Conservation (phyloP, 2,113 vertebrate genomes). For the Cinclus mexicanus region DNA sequence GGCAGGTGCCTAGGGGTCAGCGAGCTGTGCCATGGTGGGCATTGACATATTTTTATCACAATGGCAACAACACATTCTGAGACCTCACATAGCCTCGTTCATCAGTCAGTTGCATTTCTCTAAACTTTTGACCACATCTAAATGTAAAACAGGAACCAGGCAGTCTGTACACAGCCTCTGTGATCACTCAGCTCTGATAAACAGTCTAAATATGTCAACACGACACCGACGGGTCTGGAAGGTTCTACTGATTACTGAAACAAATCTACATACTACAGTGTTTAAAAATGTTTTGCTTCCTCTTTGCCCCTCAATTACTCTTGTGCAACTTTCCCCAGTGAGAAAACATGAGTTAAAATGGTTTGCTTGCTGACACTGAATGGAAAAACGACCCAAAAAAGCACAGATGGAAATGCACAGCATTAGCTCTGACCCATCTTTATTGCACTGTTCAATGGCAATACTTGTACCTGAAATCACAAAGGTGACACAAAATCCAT, state of each 20-base stretch:
- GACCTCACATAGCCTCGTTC: background rate
- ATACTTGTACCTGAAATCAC: background rate
- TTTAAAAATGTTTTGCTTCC: conserved; percentile 61
- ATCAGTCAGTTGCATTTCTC: conserved; percentile 63
- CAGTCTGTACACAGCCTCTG: conserved; percentile 42
- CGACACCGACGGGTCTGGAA: background rate
- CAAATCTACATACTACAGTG: conserved; percentile 29
- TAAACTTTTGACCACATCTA: conserved; percentile 58
- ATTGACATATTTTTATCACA: background rate
- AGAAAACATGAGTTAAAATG: background rate
- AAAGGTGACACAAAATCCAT: background rate
- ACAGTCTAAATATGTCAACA: conserved; percentile 56
- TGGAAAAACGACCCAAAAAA: conserved; percentile 7
- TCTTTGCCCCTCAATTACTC: conserved; percentile 11
- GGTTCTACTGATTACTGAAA: conserved; percentile 49
- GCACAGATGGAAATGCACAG: background rate
- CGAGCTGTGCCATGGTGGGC: fast-evolving
- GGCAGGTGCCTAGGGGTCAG: background rate
- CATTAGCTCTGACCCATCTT: background rate
- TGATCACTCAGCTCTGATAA: conserved; percentile 51
- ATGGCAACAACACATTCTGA: background rate
- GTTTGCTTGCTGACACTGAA: background rate
- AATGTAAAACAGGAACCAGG: conserved; percentile 67
- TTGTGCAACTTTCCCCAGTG: conserved; percentile 5
- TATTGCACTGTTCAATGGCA: background rate